phyloP scores from a whole-genome alignment of 2,888 invertebrate genomes.

The Dendrolimus houi region DNA sequence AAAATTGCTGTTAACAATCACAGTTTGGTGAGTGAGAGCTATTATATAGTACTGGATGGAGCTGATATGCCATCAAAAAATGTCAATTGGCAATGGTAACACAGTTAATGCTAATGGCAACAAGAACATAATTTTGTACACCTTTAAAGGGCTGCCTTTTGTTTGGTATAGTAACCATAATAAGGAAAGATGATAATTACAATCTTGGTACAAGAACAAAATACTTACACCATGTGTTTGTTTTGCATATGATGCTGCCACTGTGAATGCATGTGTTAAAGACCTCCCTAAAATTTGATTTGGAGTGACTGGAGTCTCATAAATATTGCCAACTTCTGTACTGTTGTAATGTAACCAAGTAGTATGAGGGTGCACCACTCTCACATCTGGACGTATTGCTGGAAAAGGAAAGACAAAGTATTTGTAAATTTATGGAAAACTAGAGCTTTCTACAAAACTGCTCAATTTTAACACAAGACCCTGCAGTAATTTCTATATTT shows the following conservation, averaged over 20 bases:
- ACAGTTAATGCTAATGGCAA: too few relatives aligned
- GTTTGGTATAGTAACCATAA: background rate
- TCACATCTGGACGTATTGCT: constrained; percentile 68
- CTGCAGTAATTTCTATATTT: too few relatives aligned
- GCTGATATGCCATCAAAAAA: too few relatives aligned
- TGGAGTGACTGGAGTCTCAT: constrained; percentile 80
- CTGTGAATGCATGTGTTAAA: constrained; percentile 84
- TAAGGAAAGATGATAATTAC: constrained; percentile 1
- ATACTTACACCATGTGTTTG: constrained; percentile 81
- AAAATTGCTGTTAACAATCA: too few relatives aligned
- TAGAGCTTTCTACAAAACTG: too few relatives aligned
- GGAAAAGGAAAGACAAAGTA: constrained; percentile 14
- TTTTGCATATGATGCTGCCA: constrained; percentile 86
- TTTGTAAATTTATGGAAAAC: too few relatives aligned
- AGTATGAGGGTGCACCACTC: constrained; percentile 83
- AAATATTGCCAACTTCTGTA: constrained; percentile 80
- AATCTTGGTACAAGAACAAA: background rate
- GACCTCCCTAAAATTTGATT: constrained; percentile 82
- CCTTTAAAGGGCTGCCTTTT: too few relatives aligned
- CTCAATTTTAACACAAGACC: too few relatives aligned
- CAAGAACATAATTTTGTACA: too few relatives aligned
- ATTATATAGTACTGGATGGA: too few relatives aligned
- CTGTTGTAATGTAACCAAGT: constrained; percentile 83
- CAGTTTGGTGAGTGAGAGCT: too few relatives aligned
- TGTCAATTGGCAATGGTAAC: too few relatives aligned